phyloP scores from a whole-genome alignment of 2,888 invertebrate genomes.

The Alcis repandata region DNA sequence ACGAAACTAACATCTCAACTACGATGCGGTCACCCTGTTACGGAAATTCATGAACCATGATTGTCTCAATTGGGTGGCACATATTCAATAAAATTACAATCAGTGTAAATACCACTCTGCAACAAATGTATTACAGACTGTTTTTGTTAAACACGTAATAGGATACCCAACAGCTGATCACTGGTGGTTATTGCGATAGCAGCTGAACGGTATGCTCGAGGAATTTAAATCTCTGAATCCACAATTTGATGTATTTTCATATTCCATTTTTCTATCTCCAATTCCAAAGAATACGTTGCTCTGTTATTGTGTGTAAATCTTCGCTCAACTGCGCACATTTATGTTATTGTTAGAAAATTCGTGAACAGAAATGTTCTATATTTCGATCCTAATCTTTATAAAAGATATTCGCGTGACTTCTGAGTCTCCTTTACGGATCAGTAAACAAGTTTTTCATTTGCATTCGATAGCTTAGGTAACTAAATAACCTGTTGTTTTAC shows the following conservation, averaged over 20 bases:
- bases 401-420: not conserved
- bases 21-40: conserved; percentile 18
- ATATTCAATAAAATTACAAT: conserved; percentile 53
- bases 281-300: not conserved
- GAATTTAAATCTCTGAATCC: not conserved
- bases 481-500: not conserved
- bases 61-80: conserved; percentile 66
- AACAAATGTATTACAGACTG: conserved; percentile 6
- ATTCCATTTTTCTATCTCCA: not conserved
- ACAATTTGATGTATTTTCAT: not conserved
- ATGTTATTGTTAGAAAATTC: not conserved
- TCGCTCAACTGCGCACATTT: not conserved
- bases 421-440: not conserved
- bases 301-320: not conserved
- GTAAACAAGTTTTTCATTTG: conserved; percentile 1
- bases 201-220: not conserved
- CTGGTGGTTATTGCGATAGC: not conserved
- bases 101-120: conserved; percentile 36
- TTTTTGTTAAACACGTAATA: conserved; percentile 10
- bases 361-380: not conserved
- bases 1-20: not conserved
- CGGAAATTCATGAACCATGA: conserved; percentile 47
- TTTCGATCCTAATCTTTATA: conserved; percentile 6
- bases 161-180: not conserved
- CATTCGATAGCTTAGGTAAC: conserved; percentile 1